Evolutionary conservation across 1,140 invertebrate species (phyloP), one percentile per base, ranked within the genome.

Genomic region (Telenomus remus): DNA sequence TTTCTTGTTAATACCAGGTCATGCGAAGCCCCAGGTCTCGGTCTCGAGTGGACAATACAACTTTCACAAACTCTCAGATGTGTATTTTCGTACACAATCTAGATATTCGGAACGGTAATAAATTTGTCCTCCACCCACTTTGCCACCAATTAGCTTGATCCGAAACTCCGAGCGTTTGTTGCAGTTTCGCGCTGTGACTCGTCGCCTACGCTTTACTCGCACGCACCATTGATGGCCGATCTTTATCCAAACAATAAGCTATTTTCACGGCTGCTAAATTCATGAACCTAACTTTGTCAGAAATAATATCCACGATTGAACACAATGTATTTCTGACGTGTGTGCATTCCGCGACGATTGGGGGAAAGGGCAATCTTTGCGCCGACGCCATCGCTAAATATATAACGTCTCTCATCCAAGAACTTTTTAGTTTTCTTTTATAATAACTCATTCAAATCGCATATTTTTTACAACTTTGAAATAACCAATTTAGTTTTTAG

Each of bases 341-440:
- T 46, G 37, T 37, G 48, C 48, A 53, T 57, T 53, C 42, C 60
- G 19, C 19, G 13, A 61, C 27, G 27, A n/a, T 33, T 61, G 12
- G 50, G 14, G 8, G 13, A 4, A n/a, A 39, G 9, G 37, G 7
- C 39, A 39, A 39, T 33, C 50, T 42, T 53, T 27, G 75, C 79
- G 75, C 70, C 66, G 78, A 81, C 69, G 49, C 56, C 12, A 46
- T 13, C 47, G 53, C 80, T 83, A 83, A 83, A 80, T 81, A 80
- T 83, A 83, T n/a, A n/a, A n/a, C n/a, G 81, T 15, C 42, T 53
- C 3, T 43, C 74, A 70, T 70, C 42, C 57, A 43, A 44, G 44
- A 3, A 47, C 43, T 43, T 42, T 49, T 42, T 39, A 13, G 42
- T 39, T 39, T 39, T 39, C 19, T 27, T 27, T 27, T 27, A 27